phyloP scores from a whole-genome alignment of 35 echinoderm and acorn worm species.

The Ptychodera flava region DNA sequence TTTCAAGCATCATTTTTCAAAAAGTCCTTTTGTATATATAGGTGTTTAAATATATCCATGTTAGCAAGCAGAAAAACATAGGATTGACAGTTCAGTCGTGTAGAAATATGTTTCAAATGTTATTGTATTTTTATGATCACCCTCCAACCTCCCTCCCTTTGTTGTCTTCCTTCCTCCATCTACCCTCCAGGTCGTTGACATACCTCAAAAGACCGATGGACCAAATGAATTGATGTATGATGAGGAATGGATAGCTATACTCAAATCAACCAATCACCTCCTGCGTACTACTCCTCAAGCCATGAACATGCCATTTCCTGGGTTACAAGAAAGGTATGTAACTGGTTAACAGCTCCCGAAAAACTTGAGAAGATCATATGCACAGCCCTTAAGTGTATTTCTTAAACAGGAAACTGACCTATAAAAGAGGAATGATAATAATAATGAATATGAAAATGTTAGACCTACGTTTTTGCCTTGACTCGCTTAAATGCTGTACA shows the following conservation, averaged over 20 bases:
- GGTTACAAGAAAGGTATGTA: slow-evolving; percentile 51
- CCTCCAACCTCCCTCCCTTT: no score
- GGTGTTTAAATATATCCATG: no score
- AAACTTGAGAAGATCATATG: no score
- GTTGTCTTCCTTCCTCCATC: no score
- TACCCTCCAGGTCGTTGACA: slow-evolving; percentile 72
- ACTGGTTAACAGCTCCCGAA: slow-evolving; percentile 4
- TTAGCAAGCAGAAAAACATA: no score
- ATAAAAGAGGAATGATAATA: background rate
- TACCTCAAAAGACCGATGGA: slow-evolving; percentile 52
- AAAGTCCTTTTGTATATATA: no score
- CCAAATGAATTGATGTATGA: slow-evolving; percentile 81
- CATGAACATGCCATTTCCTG: slow-evolving; percentile 51
- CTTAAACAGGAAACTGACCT: background rate
- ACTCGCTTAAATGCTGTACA: background rate
- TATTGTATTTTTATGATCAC: no score
- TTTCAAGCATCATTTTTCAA: no score
- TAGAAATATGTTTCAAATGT: no score
- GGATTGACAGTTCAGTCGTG: no score
- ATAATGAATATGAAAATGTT: background rate
- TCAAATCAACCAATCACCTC: slow-evolving; percentile 76
- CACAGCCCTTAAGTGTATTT: no score
- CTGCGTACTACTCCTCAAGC: slow-evolving; percentile 44
- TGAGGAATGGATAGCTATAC: slow-evolving; percentile 79
- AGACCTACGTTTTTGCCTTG: background rate